Conservation (phyloP, 2,888 invertebrate genomes). For the Spatulosminthurus flaviceps region DNA sequence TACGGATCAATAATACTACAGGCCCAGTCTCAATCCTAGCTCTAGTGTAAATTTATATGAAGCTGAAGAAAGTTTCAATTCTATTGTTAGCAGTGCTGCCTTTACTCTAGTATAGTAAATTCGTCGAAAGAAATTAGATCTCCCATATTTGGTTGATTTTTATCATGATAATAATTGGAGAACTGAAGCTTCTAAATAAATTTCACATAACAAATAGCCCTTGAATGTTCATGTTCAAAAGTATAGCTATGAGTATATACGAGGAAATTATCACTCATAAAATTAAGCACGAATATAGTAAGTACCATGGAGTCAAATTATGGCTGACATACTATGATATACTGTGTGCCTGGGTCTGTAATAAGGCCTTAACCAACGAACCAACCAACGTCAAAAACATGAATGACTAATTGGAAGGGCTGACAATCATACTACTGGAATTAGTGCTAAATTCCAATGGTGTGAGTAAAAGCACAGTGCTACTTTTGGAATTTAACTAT, state of each 20-base stretch:
- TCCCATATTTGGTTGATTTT: neutral
- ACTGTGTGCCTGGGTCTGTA: too few relatives aligned
- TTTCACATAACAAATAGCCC: too few relatives aligned
- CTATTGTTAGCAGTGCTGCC: neutral
- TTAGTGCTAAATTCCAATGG: neutral
- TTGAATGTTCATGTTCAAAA: too few relatives aligned
- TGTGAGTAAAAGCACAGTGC: neutral
- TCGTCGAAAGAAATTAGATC: neutral
- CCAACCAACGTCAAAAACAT: neutral
- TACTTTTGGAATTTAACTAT: neutral
- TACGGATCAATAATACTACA: too few relatives aligned
- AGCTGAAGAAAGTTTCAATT: neutral
- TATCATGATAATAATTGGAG: neutral
- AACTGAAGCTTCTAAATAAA: neutral
- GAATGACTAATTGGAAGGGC: neutral
- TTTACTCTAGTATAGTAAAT: neutral
- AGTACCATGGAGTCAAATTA: too few relatives aligned
- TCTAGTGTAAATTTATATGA: neutral
- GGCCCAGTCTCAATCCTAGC: too few relatives aligned
- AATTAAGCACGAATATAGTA: too few relatives aligned
- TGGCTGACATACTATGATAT: too few relatives aligned
- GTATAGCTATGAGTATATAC: too few relatives aligned
- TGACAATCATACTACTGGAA: neutral
- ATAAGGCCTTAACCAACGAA: too few relatives aligned
- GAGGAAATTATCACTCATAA: too few relatives aligned